Evolutionary conservation across 2,888 invertebrate species (phyloP), one percentile per base, ranked within the genome.

Genomic region (Corbicula japonica): DNA sequence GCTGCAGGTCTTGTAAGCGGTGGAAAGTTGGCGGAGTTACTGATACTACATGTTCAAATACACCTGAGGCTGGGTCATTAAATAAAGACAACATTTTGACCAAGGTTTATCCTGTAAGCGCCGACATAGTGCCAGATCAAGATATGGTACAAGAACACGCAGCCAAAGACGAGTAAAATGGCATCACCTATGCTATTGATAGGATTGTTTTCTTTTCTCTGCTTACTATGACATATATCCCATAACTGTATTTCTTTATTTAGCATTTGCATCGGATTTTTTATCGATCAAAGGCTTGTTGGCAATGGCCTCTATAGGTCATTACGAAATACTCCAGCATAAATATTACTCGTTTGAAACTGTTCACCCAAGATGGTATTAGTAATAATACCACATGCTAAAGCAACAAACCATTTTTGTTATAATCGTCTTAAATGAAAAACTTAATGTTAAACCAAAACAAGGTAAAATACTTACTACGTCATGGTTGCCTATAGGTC

Each of bases 131-230:
- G 26, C 15, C 18, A 52, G n/a, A 18, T 6, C 8, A 28, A 12
- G 52, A 52, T 28, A n/a, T 18, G 15, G 50, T 21, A 12, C 23
- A 0, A 50, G 50, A 23, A 28, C 6, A 50, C 23, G 50, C 10
- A 15, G 4, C 2, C 28, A 1, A 5, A 23, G 52, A 52, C 30
- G 26, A 5, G 2, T 48, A 26, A 15, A 12, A 18, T 3, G 35
- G 38, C 12, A 41, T 54, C 0, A 62, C 56, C 32, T 28, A 21
- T 18, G 71, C 71, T 18, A 61, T 61, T 21, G 71, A 71, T 50
- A 50, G 35, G 35, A 23, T 71, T 10, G 21, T 61, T 21, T 61
- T 71, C 61, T 28, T 26, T 35, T 26, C 38, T 2, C 35, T 52
- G 8, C 30, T 56, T 41, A 12, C 56, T 23, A 4, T 41, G n/a